These are phyloP conservation scores for Cygnus buccinator DNA, from an alignment of 2,113 vertebrate species.

Conservation along the genomic window DNA sequence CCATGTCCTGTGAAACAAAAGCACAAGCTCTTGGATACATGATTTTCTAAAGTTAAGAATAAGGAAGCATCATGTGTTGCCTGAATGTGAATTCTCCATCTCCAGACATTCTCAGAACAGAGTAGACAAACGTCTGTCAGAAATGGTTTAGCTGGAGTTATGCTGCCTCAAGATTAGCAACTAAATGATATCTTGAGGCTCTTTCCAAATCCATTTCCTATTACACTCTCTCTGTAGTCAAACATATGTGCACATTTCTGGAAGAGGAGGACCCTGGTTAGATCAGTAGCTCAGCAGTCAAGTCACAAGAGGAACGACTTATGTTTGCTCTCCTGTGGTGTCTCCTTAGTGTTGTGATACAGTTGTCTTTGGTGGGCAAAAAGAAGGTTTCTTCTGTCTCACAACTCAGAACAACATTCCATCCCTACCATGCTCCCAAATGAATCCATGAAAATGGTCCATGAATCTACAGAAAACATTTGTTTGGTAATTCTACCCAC, in stretches of 20 bases:
- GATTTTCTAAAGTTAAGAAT: neutral
- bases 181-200: neutral
- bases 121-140: neutral
- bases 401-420: neutral
- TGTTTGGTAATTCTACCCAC: neutral
- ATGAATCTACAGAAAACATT: neutral
- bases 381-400: neutral
- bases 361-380: neutral
- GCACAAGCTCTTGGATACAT: neutral
- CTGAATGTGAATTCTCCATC: neutral
- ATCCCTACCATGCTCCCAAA: neutral
- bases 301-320: neutral
- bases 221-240: neutral
- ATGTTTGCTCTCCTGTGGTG: accelerated
- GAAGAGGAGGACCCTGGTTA: neutral
- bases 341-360: neutral
- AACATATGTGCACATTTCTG: neutral
- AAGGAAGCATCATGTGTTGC: neutral
- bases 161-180: neutral
- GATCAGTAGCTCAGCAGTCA: neutral
- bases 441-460: neutral
- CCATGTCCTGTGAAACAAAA: neutral
- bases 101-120: neutral
- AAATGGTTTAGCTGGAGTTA: neutral
- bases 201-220: neutral